Evolutionary conservation across 1,140 invertebrate species (phyloP), one percentile per base, ranked within the genome.

Genomic region (Sycophila sp.): DNA sequence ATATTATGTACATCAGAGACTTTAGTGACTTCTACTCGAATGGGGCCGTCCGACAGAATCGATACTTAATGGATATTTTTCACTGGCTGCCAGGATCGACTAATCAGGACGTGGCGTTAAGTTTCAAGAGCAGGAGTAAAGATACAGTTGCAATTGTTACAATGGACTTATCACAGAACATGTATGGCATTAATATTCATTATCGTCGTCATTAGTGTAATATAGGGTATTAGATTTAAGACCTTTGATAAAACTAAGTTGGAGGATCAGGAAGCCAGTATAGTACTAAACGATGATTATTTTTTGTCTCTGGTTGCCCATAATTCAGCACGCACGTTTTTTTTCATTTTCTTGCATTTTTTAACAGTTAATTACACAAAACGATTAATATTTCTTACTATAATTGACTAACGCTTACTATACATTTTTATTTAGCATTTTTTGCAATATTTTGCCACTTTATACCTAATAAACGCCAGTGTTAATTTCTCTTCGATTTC

Each of bases 91-190:
- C 76, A 78, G 75, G 76, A 80, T 83, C 77, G 75, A 79, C 77
- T 78, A 72, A 72, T 71, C 49, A 73, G 73, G 71, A 72, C 72
- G 73, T 73, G 74, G 74, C 75, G 70, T 72, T 70, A 72, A 75
- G 68, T 62, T 69, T 75, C 73, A 75, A 73, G 74, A 71, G 75
- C 77, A 73, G 72, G 68, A 83, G 74, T 76, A 80, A 78, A 81
- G 80, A 82, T 82, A 83, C 78, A 81, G 78, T 84, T 85, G 83
- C 80, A 83, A 80, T 83, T 83, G 83, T 85, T 84, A 85, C 80
- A 82, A 85, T 84, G 84, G 85, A 86, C 85, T 87, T 87, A 87
- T 87, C 86, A 87, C 86, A 87, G 86, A 87, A 87, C 83, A 87
- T 86, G 85, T 87, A 87, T 87, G 86, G 86, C 86, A 87, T 87